These are phyloP conservation scores for Todus mexicanus DNA, from an alignment of 2,797 vertebrate genomes.

Conservation along the genomic window DNA sequence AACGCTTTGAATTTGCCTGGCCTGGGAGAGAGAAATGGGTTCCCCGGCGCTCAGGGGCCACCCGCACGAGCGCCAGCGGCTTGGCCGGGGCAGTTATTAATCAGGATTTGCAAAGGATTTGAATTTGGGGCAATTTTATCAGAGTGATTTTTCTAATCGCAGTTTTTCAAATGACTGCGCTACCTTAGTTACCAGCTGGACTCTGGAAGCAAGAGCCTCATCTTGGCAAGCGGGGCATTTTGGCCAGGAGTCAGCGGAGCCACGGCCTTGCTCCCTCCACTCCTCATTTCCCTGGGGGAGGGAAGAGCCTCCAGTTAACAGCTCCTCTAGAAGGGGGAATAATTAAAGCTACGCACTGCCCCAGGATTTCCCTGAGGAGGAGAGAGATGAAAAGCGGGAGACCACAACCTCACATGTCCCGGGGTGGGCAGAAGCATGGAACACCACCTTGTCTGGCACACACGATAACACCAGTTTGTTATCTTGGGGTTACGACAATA, in stretches of 20 bases:
- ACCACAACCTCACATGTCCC: neutral
- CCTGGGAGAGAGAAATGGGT: neutral
- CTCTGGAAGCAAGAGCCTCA: neutral
- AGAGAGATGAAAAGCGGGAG: neutral
- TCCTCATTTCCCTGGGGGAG: neutral
- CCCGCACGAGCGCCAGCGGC: fast-evolving
- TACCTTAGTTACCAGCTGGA: neutral
- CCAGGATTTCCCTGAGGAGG: neutral
- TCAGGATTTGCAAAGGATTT: neutral
- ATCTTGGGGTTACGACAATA: neutral
- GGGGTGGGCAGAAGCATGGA: neutral
- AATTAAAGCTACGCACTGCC: neutral
- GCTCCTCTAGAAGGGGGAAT: neutral
- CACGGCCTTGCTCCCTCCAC: neutral
- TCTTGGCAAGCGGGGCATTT: neutral
- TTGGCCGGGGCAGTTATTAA: neutral
- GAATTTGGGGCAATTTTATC: neutral
- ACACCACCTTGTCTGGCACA: neutral
- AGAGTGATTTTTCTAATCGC: neutral
- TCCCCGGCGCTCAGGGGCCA: neutral
- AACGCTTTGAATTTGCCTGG: neutral
- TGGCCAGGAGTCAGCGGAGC: neutral
- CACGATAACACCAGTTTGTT: neutral
- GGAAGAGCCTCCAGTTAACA: neutral
- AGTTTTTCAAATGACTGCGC: neutral